Conservation (phyloP, 2,113 vertebrate species). For the Pardalotus punctatus region DNA sequence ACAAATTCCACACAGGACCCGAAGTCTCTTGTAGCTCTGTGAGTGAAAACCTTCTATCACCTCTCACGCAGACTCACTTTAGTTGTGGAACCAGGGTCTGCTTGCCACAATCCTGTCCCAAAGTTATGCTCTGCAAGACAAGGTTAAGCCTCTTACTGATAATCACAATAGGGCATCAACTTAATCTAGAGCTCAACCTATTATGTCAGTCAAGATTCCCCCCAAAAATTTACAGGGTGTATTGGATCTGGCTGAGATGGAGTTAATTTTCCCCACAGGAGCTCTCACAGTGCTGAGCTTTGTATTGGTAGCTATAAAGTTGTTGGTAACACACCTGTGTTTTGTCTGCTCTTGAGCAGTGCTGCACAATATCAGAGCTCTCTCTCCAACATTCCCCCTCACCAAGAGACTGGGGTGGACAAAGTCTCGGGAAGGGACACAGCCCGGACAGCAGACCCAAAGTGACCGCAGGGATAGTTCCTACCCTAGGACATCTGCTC, state of each 20-base stretch:
- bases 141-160: neutral
- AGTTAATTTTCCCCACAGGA: neutral
- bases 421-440: neutral
- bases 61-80: neutral
- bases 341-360: neutral
- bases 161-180: neutral
- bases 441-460: neutral
- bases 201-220: neutral
- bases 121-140: neutral
- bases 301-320: neutral
- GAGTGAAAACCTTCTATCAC: neutral
- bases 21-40: neutral
- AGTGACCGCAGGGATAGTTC: neutral
- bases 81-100: neutral
- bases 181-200: neutral
- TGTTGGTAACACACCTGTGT: neutral
- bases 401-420: neutral
- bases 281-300: neutral
- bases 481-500: neutral
- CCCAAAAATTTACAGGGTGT: fast-evolving
- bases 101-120: neutral
- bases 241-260: neutral
- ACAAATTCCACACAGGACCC: neutral
- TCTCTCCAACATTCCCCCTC: neutral
- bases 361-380: neutral